Base-by-base conservation (phyloP, 2,113 vertebrate species). In the Melanostigma gelatinosum region DNA sequence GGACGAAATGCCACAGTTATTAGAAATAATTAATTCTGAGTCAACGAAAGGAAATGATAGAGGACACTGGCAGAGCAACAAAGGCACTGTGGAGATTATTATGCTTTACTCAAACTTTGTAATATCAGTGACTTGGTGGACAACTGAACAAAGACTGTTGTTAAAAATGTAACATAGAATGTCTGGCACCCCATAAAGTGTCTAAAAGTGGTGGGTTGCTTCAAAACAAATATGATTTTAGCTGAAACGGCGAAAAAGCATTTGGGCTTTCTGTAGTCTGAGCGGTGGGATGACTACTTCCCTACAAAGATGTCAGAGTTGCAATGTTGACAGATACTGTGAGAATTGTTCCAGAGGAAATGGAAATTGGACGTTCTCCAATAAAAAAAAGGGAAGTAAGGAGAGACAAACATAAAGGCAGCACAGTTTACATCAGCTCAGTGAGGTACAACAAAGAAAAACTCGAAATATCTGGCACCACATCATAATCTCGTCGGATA, bases 341-440 rank as follows among this genome's bases (percentile, higher is more conserved):
- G 87, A 83, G 79, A 91, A 88, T 88, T 34, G 8, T 75, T 65
- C 11, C 58, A 74, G 72, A 74, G 58, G 62, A 91, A 87, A 87
- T 84, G 85, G 77, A 79, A 55, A 81, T 77, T 83, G 72, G 77
- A 80, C 68, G 18, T 73, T 75, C 36, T 74, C 72, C 72, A 80
- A 4, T 24, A 34, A 32, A 3, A 27, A 81, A 22, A 89, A 86
- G n/a, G 79, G 88, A 89, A 91, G 85, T 62, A 63, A 46, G 50
- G 68, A 74, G 11, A 75, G 55, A 75, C 44, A 20, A 83, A 72
- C 55, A 13, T 8, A 4, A 42, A 79, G 15, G 32, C 76, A 54
- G 46, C 48, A 44, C n/a, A 38, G 34, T 79, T 74, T 34, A 34
- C 6, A 34, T 73, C 3, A 3, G n/a, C 36, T 42, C 57, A 71